A percentile compares a stretch with the other conserved stretches of the same genome.
Conservation (phyloP, 2,888 invertebrate species). For the Xestobium rufovillosum region DNA sequence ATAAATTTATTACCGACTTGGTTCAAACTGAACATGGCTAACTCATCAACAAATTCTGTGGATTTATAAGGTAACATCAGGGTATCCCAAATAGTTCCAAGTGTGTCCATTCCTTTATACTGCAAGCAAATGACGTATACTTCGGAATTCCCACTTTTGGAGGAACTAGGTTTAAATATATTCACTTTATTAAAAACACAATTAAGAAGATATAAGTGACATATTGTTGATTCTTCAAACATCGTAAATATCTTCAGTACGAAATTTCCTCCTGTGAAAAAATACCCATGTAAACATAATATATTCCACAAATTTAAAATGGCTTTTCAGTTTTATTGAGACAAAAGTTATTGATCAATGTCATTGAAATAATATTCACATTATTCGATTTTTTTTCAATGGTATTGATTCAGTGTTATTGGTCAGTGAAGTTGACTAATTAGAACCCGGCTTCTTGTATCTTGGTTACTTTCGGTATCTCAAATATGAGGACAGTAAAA, state of each 20-base stretch:
- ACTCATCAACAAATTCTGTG: conserved; percentile 32
- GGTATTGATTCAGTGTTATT: no score
- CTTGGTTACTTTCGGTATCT: no score
- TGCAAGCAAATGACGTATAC: conserved; percentile 72
- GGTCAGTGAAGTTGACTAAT: no score
- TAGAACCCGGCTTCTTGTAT: no score
- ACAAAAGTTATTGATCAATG: no score
- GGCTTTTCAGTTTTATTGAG: no score
- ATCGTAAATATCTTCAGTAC: conserved; percentile 87
- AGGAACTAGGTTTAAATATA: conserved; percentile 82
- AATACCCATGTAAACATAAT: no score
- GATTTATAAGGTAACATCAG: conserved; percentile 46
- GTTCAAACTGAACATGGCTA: conserved; percentile 53
- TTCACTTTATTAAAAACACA: conserved; percentile 65
- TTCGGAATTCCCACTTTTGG: conserved; percentile 94
- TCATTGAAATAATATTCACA: no score
- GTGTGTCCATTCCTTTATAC: conserved; percentile 47
- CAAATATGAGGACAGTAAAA: no score
- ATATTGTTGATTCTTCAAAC: conserved; percentile 75
- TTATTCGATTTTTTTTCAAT: no score
- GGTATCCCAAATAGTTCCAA: conserved; percentile 27
- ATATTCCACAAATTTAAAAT: no score
- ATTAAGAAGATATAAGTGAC: conserved; percentile 70
- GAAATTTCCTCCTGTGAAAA: conserved; percentile 61
- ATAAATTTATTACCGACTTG: conserved; percentile 58